Percentiles rank a stretch among this genome's conserved stretches.
Conservation (phyloP, 2,888 invertebrate species). For the Tricholauxania praeusta region DNA sequence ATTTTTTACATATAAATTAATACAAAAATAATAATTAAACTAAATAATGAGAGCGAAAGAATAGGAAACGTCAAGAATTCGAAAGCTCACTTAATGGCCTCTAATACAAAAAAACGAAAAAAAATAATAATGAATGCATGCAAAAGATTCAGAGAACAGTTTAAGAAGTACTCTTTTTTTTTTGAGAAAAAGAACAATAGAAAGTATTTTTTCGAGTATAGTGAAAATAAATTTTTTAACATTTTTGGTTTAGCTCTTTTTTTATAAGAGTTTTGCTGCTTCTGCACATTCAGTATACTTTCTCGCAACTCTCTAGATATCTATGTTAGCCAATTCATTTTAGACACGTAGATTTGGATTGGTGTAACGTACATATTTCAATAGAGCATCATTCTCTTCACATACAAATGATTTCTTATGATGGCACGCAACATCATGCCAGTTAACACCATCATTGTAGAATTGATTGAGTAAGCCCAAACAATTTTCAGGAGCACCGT, state of each 20-base stretch:
- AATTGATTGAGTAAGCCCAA: constrained; percentile 88
- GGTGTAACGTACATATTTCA: constrained; percentile 85
- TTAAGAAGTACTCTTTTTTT: constrained; percentile 22
- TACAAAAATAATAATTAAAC: constrained; percentile 63
- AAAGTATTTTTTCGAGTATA: constrained; percentile 6
- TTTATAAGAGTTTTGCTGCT: constrained; percentile 34
- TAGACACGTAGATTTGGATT: constrained; percentile 83
- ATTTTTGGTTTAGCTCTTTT: constrained; percentile 61
- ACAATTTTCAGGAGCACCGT: constrained; percentile 89
- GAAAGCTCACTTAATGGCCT: too few species aligned
- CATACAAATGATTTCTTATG: constrained; percentile 90
- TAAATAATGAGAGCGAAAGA: constrained; percentile 55
- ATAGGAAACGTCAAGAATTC: constrained; percentile 34
- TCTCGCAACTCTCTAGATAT: too few species aligned
- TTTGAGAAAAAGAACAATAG: constrained; percentile 9
- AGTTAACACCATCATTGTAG: constrained; percentile 91
- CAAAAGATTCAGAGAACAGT: constrained; percentile 31
- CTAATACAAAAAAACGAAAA: constrained; percentile 17
- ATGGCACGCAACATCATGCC: constrained; percentile 93
- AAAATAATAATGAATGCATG: constrained; percentile 23
- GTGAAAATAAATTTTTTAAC: constrained; percentile 43
- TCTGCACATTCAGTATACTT: not conserved
- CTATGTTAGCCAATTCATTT: constrained; percentile 42
- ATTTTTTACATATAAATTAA: constrained; percentile 62
- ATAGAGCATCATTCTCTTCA: constrained; percentile 88